Conservation (phyloP, 2,888 invertebrate genomes). For the Melinaea marsaeus region DNA sequence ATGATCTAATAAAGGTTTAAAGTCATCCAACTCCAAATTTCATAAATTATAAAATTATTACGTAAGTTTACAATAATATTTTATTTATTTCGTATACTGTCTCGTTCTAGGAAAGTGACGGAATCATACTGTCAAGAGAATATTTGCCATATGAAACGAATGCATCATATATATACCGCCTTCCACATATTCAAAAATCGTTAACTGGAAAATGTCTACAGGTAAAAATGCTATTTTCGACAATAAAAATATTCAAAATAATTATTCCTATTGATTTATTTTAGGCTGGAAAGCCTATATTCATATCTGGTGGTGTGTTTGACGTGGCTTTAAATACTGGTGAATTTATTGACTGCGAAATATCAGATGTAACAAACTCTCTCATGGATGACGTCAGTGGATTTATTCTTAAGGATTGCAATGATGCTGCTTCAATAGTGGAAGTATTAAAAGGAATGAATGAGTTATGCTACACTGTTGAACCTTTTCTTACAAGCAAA, state of each 20-base stretch:
- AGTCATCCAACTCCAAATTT: no score
- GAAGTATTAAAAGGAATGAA: conserved; percentile 46
- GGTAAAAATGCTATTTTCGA: conserved; percentile 38
- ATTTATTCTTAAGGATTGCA: conserved; percentile 46
- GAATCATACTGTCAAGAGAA: conserved; percentile 54
- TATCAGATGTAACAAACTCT: conserved; percentile 53
- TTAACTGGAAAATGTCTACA: conserved; percentile 55
- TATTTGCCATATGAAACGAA: conserved; percentile 54
- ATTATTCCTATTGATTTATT: conserved; percentile 21
- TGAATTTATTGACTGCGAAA: conserved; percentile 39
- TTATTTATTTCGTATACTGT: not conserved
- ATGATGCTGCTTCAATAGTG: conserved; percentile 37
- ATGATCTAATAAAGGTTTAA: conserved; percentile 47
- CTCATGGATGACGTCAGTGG: conserved; percentile 57
- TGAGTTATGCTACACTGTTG: conserved; percentile 47
- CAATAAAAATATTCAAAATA: no score
- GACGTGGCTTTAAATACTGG: conserved; percentile 39
- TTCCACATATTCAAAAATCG: conserved; percentile 55
- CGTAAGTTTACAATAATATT: not conserved
- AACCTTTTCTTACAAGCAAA: conserved; percentile 45
- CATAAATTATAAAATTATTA: not conserved
- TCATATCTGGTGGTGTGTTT: conserved; percentile 54
- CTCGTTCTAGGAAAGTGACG: conserved; percentile 51
- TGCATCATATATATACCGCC: conserved; percentile 34
- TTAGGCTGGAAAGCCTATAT: conserved; percentile 59